Evolutionary conservation across 1,140 invertebrate genomes (phyloP), one percentile per base, ranked within the genome.

Genomic region (Pristionchus pacificus): DNA sequence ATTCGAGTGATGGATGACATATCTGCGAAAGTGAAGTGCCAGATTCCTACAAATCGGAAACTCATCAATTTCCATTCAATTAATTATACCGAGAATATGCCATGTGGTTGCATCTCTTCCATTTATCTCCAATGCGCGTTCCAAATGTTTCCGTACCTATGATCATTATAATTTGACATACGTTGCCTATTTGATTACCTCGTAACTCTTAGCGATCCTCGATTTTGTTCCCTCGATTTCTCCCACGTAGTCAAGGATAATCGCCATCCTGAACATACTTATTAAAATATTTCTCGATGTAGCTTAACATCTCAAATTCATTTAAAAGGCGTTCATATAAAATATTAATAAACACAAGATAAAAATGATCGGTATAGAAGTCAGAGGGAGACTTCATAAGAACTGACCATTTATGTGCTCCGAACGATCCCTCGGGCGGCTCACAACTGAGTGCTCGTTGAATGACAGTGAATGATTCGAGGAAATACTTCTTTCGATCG

Each of bases 11-110:
- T 38, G 6, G 68, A 59, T 27, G 80, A 55, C 71, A 83, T 70
- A 68, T 82, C 80, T 10, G 81, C 81, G 58, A 83, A 82, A 13
- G 77, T 67, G 68, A 73, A 83, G 60, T 83, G 81, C 81, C 81
- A 83, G 13, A 83, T 60, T 1, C 79, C 79, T 80, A 27, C 71
- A 81, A 49, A 25, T 62, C 15, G 28, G 28, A n/a, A n/a, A 27
- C 13, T 28, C 0, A 27, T 55, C 38, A 19, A 75, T 30, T 71
- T n/a, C n/a, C n/a, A n/a, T n/a, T 49, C 6, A 49, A 49, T 19
- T 10, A 49, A 1, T 38, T 19, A 14, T 67, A 79, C 80, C 80
- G 6, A 83, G 64, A 70, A 84, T 78, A 61, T 82, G 80, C 82
- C 82, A 83, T 25, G 82, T 83, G 19, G 81, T 83, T 14, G 81